Base-by-base conservation (phyloP, 2,888 invertebrate species). In the Criorhina ranunculi region DNA sequence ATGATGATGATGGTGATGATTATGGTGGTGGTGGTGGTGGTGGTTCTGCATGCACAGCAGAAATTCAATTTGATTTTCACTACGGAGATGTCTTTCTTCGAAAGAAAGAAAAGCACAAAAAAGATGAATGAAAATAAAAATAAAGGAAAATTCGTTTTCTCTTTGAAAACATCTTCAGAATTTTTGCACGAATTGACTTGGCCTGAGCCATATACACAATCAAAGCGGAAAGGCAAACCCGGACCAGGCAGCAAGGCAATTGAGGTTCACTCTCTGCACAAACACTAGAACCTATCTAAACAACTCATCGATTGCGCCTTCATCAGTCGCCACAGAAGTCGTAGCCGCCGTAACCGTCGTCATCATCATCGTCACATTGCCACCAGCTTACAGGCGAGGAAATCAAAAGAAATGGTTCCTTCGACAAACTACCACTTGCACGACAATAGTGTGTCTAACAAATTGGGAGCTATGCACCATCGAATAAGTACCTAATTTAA, bases 1-100 rank as follows among this genome's bases (percentile, higher is more conserved):
- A 66, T 51, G 24, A 24, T 24, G 24, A 69, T 66, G 49, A 37
- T 42, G 49, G 15, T 69, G 57, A 46, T 44, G 44, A 17, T 44
- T 57, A 24, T 44, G 37, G 42, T 59, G 62, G 55, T 72, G 79
- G 37, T 77, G 69, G 46, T 78, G 72, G 57, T 79, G 79, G 55
- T 53, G 62, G 80, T 85, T 85, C 85, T 85, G 80, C 79, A 85
- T 85, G 85, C 85, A 80, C 80, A 85, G 85, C 80, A 80, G 66
- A 80, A 80, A 85, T 85, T 85, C 70, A 85, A 85, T 85, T 85
- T 85, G 75, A 76, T 85, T 80, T 31, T 69, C 70, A 60, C 64
- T 70, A 80, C 75, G 64, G 51, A 67, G 57, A 83, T 69, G 72
- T 67, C 67, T 78, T 69, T 62, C 62, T 73, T 73, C 49, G 33